phyloP scores from a whole-genome alignment of 2,113 vertebrate species.

The Ceyx cyanopectus region DNA sequence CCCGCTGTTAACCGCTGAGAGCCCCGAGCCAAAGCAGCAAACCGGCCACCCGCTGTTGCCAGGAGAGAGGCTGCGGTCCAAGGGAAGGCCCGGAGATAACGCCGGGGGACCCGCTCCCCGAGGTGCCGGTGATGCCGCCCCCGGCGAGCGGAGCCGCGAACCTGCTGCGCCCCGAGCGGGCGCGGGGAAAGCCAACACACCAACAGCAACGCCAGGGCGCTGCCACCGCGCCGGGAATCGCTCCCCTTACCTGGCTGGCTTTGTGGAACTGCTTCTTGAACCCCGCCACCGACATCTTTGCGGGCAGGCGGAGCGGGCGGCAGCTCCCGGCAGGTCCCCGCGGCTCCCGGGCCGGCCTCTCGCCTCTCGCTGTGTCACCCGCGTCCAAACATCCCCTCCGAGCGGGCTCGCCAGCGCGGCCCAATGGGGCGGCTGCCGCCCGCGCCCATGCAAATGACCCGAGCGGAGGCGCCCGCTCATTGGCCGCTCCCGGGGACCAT shows the following conservation, averaged over 20 bases:
- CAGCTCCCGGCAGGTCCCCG: neutral
- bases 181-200: fast-evolving
- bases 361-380: constrained; percentile 52
- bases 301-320: neutral
- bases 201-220: neutral
- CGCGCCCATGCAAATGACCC: constrained; percentile 59
- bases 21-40: neutral
- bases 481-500: neutral
- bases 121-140: neutral
- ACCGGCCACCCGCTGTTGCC: fast-evolving
- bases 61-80: fast-evolving
- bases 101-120: neutral
- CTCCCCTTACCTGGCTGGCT: constrained; percentile 87
- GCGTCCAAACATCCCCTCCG: neutral
- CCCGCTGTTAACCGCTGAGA: fast-evolving
- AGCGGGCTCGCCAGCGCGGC: neutral
- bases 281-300: constrained; percentile 88
- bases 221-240: neutral
- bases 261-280: constrained; percentile 93
- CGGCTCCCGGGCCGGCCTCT: constrained; percentile 13
- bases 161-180: neutral
- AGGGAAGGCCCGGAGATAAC: fast-evolving
- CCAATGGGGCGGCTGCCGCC: constrained; percentile 66
- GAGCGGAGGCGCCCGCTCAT: neutral
- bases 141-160: neutral